Evolutionary conservation across 1,140 invertebrate genomes (phyloP), one percentile per base, ranked within the genome.

Genomic region (Lepidurus arcticus): DNA sequence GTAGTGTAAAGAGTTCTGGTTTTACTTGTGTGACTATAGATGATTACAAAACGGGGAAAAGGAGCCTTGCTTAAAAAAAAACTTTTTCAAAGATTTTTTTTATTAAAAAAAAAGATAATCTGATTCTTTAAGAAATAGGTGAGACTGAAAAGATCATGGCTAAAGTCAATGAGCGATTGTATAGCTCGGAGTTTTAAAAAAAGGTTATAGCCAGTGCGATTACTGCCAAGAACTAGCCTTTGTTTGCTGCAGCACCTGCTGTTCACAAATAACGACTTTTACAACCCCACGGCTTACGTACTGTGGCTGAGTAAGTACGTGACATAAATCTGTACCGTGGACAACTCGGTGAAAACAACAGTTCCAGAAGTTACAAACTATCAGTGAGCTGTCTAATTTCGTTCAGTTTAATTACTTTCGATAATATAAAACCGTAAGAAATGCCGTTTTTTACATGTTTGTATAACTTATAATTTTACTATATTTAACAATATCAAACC

Each of bases 221-320:
- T 34, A 34, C 34, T 34, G 34, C 34, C 34, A 34, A 34, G 34
- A 34, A 34, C 21, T 8, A 21, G 13, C 9, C 53, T 65, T 65
- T 65, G 53, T 65, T 65, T 21, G 16, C 53, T 9, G 16, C 34
- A 34, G 34, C 53, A 65, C 53, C 53, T 65, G 53, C 53, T 65
- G 53, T 65, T 65, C 53, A 65, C 53, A 65, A 65, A 65, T 65
- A 65, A 65, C 53, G 53, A 16, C 53, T 13, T 65, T 65, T 65
- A n/a, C 16, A 65, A 65, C 53, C 6, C 53, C 8, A 21, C 53
- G 53, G 53, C 21, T 65, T 65, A 65, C 53, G 53, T n/a, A 65
- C 53, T 65, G 53, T 65, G n/a, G 53, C 16, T 65, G 53, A 65
- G 53, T 65, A 65, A 65, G 53, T 65, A 21, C 53, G 13, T 13